Percentiles rank a stretch among this genome's conserved stretches.
phyloP scores from a whole-genome alignment of 2,113 vertebrate genomes.

The Stictonetta naevosa region DNA sequence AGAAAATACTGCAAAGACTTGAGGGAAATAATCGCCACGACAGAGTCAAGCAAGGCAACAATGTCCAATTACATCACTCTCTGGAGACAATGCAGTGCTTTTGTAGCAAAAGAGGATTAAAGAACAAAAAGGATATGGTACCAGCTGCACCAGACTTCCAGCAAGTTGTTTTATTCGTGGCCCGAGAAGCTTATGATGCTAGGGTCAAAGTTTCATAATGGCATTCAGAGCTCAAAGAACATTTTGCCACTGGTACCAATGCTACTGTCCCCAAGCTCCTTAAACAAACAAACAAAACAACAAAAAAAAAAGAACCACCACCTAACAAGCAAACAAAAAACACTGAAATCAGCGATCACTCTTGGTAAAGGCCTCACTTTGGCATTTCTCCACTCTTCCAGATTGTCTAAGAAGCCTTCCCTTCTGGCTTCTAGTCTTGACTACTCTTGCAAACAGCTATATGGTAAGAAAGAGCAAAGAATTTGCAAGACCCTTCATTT shows the following conservation, averaged over 20 bases:
- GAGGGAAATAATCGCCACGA: neutral
- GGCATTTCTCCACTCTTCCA: neutral
- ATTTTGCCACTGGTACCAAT: neutral
- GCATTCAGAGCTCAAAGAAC: neutral
- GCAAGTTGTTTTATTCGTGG: neutral
- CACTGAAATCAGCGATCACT: neutral
- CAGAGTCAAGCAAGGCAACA: neutral
- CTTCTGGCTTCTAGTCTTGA: neutral
- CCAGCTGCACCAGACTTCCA: neutral
- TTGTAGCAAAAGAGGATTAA: neutral
- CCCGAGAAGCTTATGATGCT: neutral
- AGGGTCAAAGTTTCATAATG: neutral
- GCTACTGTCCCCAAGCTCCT: neutral
- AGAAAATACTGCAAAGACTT: neutral
- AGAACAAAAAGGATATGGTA: conserved; percentile 24
- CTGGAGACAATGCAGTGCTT: neutral
- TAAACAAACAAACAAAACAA: neutral
- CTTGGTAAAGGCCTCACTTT: neutral
- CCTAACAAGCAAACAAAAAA: neutral
- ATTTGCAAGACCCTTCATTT: accelerated
- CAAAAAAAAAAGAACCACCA: too few species aligned
- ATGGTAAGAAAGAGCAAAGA: neutral
- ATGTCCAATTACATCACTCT: neutral
- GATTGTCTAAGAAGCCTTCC: neutral
- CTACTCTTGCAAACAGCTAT: neutral